Base-by-base conservation (phyloP, 2,888 invertebrate genomes). In the Mimachlamys varia region DNA sequence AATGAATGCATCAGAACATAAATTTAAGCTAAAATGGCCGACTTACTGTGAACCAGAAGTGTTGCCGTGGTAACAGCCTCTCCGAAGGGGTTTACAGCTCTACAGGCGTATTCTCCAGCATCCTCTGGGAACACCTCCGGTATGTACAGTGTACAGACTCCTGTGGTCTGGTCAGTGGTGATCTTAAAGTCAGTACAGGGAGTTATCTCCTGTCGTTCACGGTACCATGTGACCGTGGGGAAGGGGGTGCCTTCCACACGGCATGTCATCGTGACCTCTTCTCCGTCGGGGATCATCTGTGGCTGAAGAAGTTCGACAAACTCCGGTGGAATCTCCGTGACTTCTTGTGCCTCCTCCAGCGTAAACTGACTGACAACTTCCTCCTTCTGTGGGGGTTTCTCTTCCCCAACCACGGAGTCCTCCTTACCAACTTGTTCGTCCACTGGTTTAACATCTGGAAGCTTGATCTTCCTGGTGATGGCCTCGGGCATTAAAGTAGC, bases 91-190 rank as follows among this genome's bases (percentile, higher is more conserved):
- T 99, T 99, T 90, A 98, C 98, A 0, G 99, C 99, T 97, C 98
- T 98, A 95, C 99, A 99, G 15, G 99, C 99, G 96, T 99, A 99
- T 0, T 99, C 98, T 33, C 99, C 99, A 5, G 99, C 99, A 97
- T 99, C 99, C 95, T 98, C 98, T 27, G 99, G 99, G 97, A 99
- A 99, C 15, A 99, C 99, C 95, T 99, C 99, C n/a, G 99, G 97
- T 89, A 99, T 98, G 97, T 99, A 99, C 89, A 99, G 97, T 10
- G 99, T 99, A 76, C 96, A 96, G 33, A 95, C 93, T n/a, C 96
- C 96, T 33, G 95, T 95, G 33, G 95, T 94, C n/a, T 92, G 92
- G 88, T 96, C 95, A 94, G 94, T 96, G 33, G 91, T 92, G 37
- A 94, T 92, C 89, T 94, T 91, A 92, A 95, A 93, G 93, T 96